Evolutionary conservation across 2,888 invertebrate genomes (phyloP).

Genomic region (Drosophila conformis): DNA sequence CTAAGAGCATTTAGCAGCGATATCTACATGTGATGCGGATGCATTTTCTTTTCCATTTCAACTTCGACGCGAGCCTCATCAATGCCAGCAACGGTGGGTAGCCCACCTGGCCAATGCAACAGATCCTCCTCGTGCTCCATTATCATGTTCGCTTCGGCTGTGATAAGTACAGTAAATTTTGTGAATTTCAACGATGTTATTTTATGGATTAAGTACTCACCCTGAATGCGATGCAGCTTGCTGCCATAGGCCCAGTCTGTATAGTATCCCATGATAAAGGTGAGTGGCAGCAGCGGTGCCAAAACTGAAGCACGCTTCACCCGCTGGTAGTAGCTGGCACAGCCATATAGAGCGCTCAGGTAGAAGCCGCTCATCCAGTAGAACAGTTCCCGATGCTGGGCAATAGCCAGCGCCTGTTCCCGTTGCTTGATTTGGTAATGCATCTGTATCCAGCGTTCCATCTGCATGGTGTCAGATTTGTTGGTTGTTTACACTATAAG

Average conservation of each 20-base stretch:
- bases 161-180: neutral
- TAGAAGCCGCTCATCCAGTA: constrained; percentile 90
- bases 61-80: constrained; percentile 88
- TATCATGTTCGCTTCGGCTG: constrained; percentile 92
- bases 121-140: constrained; percentile 90
- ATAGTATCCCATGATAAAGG: constrained; percentile 90
- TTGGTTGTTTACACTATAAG: neutral
- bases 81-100: constrained; percentile 90
- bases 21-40: constrained; percentile 86
- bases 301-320: constrained; percentile 87
- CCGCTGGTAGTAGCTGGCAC: constrained; percentile 87
- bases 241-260: constrained; percentile 92
- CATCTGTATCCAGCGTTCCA: constrained; percentile 93
- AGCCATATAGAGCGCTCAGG: constrained; percentile 86
- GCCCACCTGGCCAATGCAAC: constrained; percentile 90
- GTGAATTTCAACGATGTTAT: neutral
- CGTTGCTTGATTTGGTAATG: constrained; percentile 92
- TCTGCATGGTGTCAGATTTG: constrained; percentile 83
- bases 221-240: constrained; percentile 90
- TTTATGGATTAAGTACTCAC: constrained; percentile 84
- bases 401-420: constrained; percentile 89
- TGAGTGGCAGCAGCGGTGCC: constrained; percentile 89
- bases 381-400: constrained; percentile 90
- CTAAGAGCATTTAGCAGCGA: neutral
- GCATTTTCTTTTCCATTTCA: constrained; percentile 88